Base-by-base conservation (phyloP, 2,888 invertebrate species). In the Stenodera caucasica region DNA sequence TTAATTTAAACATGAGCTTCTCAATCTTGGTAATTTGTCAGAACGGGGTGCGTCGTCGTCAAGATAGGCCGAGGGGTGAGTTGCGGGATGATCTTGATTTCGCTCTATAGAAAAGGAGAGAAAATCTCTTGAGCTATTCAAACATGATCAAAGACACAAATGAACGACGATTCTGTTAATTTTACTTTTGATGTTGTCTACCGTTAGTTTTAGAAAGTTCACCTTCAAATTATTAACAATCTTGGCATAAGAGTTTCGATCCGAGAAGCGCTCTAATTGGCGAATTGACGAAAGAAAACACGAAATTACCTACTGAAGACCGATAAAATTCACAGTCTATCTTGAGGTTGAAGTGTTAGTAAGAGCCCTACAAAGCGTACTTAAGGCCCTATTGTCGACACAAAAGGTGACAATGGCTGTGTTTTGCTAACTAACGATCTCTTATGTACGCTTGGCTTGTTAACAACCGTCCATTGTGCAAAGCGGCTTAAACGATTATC, bases 341-440 rank as follows among this genome's bases (percentile, higher is more conserved):
- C 35, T 55, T 49, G 29, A 55, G 51, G 49, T 53, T 60, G 35
- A 21, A 15, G 58, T 55, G 55, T 55, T 58, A 54, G 45, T 49
- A 59, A 69, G 64, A 67, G 63, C 65, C 61, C 66, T 67, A 70
- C 69, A 67, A 75, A 75, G 74, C 72, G 74, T 78, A 75, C 77
- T 78, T 77, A 77, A 77, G 75, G 71, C 75, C 73, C 74, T 67
- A 72, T 76, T 75, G 77, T 72, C 67, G 65, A 69, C 77, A 79
- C 78, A 79, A 79, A 75, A 78, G 79, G 78, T 74, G 78, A 80
- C 80, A 80, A 80, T 79, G 69, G 78, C 68, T 70, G 74, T 80
- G 80, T 80, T 80, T 80, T 80, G 78, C 79, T 77, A 80, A 79
- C 80, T 79, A 80, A 80, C 77, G 79, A 80, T 78, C 79, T 78